These are phyloP conservation scores for Adoxophyes honmai DNA, from an alignment of 1,140 invertebrate species.

Conservation along the genomic window DNA sequence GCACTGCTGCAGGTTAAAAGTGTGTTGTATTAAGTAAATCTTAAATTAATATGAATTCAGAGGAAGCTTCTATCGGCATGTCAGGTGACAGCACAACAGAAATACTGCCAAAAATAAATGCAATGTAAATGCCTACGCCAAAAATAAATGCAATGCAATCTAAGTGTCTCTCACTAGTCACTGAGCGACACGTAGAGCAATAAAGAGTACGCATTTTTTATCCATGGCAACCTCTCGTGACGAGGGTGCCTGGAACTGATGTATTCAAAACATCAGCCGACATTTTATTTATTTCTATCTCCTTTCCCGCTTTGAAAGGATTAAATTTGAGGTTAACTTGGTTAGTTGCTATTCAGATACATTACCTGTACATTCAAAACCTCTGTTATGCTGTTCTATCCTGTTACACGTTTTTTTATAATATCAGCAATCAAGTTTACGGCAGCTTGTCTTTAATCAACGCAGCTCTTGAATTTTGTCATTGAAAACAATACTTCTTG, in stretches of 20 bases:
- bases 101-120: no score
- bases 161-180: no score
- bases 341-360: background rate
- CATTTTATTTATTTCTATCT: slow-evolving; percentile 25
- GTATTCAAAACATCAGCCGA: slow-evolving; percentile 22
- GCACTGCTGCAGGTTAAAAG: no score
- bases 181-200: background rate
- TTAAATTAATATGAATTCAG: no score
- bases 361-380: background rate
- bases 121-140: no score
- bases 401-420: background rate
- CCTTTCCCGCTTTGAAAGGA: slow-evolving; percentile 2
- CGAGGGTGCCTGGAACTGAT: slow-evolving; percentile 26
- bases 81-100: no score
- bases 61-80: no score
- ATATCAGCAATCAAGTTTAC: no score
- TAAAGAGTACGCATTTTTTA: background rate
- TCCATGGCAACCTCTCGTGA: slow-evolving; percentile 19
- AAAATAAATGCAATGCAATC: no score
- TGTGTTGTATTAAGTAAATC: no score
- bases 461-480: background rate
- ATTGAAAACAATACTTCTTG: background rate
- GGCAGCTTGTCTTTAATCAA: no score
- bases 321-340: slow-evolving; percentile 11
- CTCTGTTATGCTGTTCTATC: background rate